Evolutionary conservation across 2,888 invertebrate species (phyloP), one percentile per base, ranked within the genome.

Genomic region (Labia minor): DNA sequence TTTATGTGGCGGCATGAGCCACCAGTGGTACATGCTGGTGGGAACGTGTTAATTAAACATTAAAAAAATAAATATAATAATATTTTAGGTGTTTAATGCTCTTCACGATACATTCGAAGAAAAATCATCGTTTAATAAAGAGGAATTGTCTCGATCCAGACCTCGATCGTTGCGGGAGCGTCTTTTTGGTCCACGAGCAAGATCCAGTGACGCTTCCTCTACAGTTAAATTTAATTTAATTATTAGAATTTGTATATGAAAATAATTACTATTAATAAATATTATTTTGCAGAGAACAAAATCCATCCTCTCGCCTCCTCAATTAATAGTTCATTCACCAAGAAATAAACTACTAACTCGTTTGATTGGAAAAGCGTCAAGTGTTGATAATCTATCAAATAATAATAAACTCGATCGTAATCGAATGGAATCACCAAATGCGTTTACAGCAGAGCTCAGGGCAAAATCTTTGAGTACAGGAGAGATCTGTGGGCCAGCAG

Each of bases 31-130:
- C n/a, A n/a, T n/a, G n/a, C n/a, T n/a, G n/a, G n/a, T n/a, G n/a
- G n/a, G n/a, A n/a, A n/a, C n/a, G n/a, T n/a, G n/a, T n/a, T n/a
- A n/a, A n/a, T n/a, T n/a, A n/a, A n/a, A n/a, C n/a, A n/a, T n/a
- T n/a, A n/a, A n/a, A n/a, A n/a, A n/a, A n/a, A n/a, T n/a, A n/a
- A n/a, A n/a, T n/a, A n/a, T n/a, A n/a, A n/a, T n/a, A n/a, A 26
- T 49, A 3, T 49, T 49, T 4, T 64, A 77, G 76, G 74, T 82
- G 66, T 82, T 81, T 74, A 78, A 78, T 71, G 77, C 81, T 67
- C 76, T 83, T 68, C 77, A 78, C 61, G 78, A 79, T 67, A 78
- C 81, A 62, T 83, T 82, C 72, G 77, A 80, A 70, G 74, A 81
- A 70, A 75, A 74, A 71, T n/a, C 49, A 10, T 16, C 14, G 16